Evolutionary conservation across 1,140 invertebrate genomes (phyloP).

Genomic region (Diachasma alloeum): DNA sequence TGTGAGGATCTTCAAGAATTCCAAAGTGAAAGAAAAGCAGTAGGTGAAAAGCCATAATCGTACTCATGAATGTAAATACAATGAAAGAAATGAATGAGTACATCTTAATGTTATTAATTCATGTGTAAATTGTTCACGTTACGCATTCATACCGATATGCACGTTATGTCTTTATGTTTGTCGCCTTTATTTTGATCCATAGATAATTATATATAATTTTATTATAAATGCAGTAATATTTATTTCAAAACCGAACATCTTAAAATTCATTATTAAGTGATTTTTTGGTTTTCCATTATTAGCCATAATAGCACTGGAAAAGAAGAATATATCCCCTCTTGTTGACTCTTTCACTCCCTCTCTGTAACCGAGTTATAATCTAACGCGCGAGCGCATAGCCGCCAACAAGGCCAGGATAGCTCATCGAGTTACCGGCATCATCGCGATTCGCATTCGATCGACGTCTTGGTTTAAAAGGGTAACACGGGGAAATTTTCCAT

Average conservation of each 20-base stretch:
- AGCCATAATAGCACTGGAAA: not conserved
- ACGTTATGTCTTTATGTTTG: conserved; percentile 29
- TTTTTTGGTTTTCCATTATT: not conserved
- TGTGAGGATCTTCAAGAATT: too few relatives aligned
- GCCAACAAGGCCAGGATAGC: conserved; percentile 36
- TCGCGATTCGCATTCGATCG: conserved; percentile 86
- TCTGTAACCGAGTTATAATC: conserved; percentile 2
- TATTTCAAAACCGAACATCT: too few relatives aligned
- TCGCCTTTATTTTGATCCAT: too few relatives aligned
- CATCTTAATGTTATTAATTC: conserved; percentile 27
- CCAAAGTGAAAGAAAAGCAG: not conserved
- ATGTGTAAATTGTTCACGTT: conserved; percentile 20
- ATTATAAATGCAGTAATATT: too few relatives aligned
- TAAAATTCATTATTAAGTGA: too few relatives aligned
- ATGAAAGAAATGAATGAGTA: not conserved
- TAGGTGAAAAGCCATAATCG: not conserved
- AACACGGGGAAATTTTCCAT: conserved; percentile 72
- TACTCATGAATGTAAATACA: not conserved
- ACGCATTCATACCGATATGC: conserved; percentile 36
- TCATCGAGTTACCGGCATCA: conserved; percentile 59
- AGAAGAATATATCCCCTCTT: not conserved
- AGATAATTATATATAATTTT: too few relatives aligned
- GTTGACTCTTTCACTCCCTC: not conserved
- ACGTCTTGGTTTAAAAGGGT: conserved; percentile 81
- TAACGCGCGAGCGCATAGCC: conserved; percentile 25